Evolutionary conservation across 2,797 vertebrate species (phyloP).

Genomic region (Decapterus maruadsi): DNA sequence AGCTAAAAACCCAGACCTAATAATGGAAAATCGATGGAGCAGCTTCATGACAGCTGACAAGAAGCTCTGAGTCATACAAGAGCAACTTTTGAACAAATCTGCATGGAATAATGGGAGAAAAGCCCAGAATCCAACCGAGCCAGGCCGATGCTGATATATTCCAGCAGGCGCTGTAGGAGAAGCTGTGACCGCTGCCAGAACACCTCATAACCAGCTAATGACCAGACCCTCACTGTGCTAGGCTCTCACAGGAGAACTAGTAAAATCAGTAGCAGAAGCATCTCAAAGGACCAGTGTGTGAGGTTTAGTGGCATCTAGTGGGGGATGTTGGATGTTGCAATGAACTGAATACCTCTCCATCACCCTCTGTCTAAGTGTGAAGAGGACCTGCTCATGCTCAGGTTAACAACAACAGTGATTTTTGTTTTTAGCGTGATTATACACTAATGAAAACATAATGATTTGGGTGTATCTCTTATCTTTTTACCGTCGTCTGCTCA

Average conservation of each 20-base stretch:
- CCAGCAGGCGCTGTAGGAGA: conserved; percentile 5
- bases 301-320: neutral
- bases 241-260: neutral
- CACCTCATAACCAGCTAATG: neutral
- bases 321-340: neutral
- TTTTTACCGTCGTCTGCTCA: conserved; percentile 18
- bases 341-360: no score
- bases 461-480: no score
- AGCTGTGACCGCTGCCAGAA: conserved; percentile 17
- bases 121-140: conserved; percentile 8
- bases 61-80: neutral
- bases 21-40: conserved; percentile 18
- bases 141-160: neutral
- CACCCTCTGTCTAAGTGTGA: no score
- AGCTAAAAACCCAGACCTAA: neutral
- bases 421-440: no score
- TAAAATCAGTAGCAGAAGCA: neutral
- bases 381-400: no score
- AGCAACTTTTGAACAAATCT: conserved; percentile 24
- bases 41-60: conserved; percentile 5
- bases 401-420: no score
- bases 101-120: conserved; percentile 4
- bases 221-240: neutral
- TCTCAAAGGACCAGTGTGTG: neutral
- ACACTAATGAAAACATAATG: no score